Base-by-base conservation (phyloP, 2,888 invertebrate genomes). In the Biston betularia region DNA sequence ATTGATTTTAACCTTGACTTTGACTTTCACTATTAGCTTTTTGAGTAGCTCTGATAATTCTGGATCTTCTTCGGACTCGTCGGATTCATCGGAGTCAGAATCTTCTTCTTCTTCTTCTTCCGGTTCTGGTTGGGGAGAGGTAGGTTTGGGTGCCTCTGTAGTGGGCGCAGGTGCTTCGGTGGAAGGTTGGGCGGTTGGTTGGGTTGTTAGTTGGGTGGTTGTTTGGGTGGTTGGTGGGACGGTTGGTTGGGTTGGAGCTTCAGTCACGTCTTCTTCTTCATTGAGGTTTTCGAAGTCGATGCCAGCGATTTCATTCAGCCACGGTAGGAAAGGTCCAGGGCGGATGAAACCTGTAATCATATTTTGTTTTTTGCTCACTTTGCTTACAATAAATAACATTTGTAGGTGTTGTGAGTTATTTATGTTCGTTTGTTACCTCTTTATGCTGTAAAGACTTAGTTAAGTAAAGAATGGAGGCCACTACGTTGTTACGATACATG, bases 1-100 rank as follows among this genome's bases (percentile, higher is more conserved):
- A 71, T 85, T 88, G 63, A 92, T 65, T 55, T 79, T 83, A 46
- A 93, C 89, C 69, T 88, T 89, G 34, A 92, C 92, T 70, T 89
- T 89, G 14, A 93, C 92, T 72, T 86, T 84, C 0, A 92, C 86
- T 75, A 90, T 85, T 45, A 93, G 78, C 54, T 83, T 86, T 74
- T 92, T 92, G 14, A 90, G 75, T 8, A 90, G 75, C 42, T 91
- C 79, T 0, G 83, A 78, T 6, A 87, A 46, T 50, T 90, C 86
- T 2, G 80, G 79, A 33, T 87, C 87, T 10, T 86, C 85, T 63
- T 85, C 86, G 2, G 46, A 57, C 1, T 50, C 64, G 3, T 78
- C 75, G 6, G 72, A 68, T 34, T 76, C 74, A 7, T 49, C 49
- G 38, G 58, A 49, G 6, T 78, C 77, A 0, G 77, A 76, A 11